phyloP scores from a whole-genome alignment of 2,888 invertebrate species.

The Diloba caeruleocephala region DNA sequence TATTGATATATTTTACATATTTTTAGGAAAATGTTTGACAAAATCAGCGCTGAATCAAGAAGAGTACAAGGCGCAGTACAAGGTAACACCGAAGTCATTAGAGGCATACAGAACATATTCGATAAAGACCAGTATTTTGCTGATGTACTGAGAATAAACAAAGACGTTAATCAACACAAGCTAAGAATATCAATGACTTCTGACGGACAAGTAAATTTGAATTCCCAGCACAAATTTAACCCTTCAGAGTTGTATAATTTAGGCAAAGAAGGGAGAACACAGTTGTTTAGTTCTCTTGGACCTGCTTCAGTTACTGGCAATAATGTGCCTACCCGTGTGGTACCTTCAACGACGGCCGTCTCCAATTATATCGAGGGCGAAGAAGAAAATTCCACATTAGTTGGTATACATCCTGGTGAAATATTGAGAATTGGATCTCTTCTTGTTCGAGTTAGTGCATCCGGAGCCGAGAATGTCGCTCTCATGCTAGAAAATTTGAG shows the following conservation, averaged over 20 bases:
- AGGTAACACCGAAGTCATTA: conserved; percentile 89
- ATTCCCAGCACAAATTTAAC: conserved; percentile 78
- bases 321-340: conserved; percentile 74
- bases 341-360: conserved; percentile 61
- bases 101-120: conserved; percentile 83
- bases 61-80: conserved; percentile 80
- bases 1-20: not conserved
- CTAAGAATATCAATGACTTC: conserved; percentile 83
- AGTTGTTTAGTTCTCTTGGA: conserved; percentile 75
- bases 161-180: conserved; percentile 85
- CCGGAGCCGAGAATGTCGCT: conserved; percentile 77
- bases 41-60: conserved; percentile 87
- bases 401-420: conserved; percentile 80
- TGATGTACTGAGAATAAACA: conserved; percentile 86
- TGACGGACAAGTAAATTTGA: conserved; percentile 82
- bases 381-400: conserved; percentile 63
- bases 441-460: conserved; percentile 73
- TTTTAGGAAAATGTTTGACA: conserved; percentile 89
- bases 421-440: conserved; percentile 76
- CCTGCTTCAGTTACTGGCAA: conserved; percentile 63
- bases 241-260: conserved; percentile 76
- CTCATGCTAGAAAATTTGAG: conserved; percentile 74
- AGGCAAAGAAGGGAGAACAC: conserved; percentile 69
- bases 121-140: conserved; percentile 89
- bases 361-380: conserved; percentile 64